These are phyloP conservation scores for Tachuris rubrigastra DNA, from an alignment of 2,113 vertebrate genomes.

Conservation along the genomic window DNA sequence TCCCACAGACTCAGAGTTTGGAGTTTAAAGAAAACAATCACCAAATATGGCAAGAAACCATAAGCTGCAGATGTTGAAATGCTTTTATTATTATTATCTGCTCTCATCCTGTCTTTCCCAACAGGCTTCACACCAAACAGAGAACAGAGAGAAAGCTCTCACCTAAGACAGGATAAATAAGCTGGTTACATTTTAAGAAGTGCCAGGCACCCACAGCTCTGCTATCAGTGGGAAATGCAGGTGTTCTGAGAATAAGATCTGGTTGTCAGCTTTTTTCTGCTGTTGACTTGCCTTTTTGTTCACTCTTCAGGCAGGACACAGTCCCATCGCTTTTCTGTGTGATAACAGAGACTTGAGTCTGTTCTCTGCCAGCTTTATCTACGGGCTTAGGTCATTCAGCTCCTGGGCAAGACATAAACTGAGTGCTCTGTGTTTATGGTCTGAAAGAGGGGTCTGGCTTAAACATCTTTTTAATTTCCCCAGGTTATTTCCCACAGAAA, in stretches of 20 bases:
- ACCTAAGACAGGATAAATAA: background rate
- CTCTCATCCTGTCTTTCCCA: slow-evolving; percentile 22
- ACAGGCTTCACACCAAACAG: background rate
- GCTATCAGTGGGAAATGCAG: slow-evolving; percentile 31
- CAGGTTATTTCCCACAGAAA: background rate
- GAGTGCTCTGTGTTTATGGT: background rate
- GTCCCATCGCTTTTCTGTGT: background rate
- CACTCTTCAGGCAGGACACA: background rate
- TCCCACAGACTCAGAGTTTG: background rate
- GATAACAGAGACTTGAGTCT: background rate
- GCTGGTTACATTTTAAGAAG: slow-evolving; percentile 30
- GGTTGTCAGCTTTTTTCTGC: background rate
- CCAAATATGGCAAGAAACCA: slow-evolving; percentile 47
- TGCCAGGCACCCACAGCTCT: background rate
- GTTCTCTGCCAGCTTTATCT: background rate
- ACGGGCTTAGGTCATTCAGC: background rate
- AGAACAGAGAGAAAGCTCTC: slow-evolving; percentile 32
- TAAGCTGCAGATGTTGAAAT: slow-evolving; percentile 13
- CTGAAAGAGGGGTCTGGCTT: background rate
- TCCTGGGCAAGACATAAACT: background rate
- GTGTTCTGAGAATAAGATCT: background rate
- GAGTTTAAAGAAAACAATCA: slow-evolving; percentile 17
- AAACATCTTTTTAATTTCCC: background rate
- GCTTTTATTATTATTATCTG: slow-evolving; percentile 20
- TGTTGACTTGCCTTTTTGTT: background rate